Percentiles rank a stretch among this genome's conserved stretches.
Conservation (phyloP, 2,888 invertebrate species). For the Drosophila tripunctata region DNA sequence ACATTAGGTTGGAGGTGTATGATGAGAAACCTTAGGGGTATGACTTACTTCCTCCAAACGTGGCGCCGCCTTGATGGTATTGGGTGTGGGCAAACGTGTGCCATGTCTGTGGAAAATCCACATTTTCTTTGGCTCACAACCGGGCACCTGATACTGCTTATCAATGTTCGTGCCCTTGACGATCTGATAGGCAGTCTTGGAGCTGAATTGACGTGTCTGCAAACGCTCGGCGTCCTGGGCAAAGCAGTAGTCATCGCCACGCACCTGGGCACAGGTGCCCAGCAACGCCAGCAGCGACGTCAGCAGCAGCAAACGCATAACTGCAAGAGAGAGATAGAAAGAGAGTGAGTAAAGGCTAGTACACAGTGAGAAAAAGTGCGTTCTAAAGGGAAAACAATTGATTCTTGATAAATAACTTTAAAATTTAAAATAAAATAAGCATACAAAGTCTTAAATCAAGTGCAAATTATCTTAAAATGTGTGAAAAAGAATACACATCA, state of each 20-base stretch:
- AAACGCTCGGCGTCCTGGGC: conserved; percentile 77
- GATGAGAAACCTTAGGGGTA: too few relatives aligned
- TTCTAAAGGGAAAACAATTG: too few relatives aligned
- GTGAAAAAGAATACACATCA: too few relatives aligned
- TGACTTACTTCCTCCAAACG: conserved; percentile 85
- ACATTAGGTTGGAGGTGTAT: too few relatives aligned
- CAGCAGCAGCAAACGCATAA: conserved; percentile 59
- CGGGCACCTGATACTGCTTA: conserved; percentile 87
- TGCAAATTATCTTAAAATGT: too few relatives aligned
- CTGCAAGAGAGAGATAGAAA: conserved; percentile 27
- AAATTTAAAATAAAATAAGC: too few relatives aligned
- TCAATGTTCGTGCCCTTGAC: conserved; percentile 86
- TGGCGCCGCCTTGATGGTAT: conserved; percentile 86
- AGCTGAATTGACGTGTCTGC: conserved; percentile 86
- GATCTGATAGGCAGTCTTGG: conserved; percentile 91
- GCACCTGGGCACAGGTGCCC: conserved; percentile 30
- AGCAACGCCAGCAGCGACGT: conserved; percentile 54
- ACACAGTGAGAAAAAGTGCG: too few relatives aligned
- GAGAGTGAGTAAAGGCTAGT: background rate
- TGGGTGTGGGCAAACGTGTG: conserved; percentile 87
- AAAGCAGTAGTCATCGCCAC: conserved; percentile 81
- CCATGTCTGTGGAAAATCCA: conserved; percentile 91
- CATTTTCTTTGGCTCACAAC: conserved; percentile 89
- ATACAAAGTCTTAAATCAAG: too few relatives aligned
- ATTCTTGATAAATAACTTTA: too few relatives aligned